Percentiles rank a stretch among this genome's conserved stretches.
Evolutionary conservation across 2,113 vertebrate genomes (phyloP).

Genomic region (Pipa parva): DNA sequence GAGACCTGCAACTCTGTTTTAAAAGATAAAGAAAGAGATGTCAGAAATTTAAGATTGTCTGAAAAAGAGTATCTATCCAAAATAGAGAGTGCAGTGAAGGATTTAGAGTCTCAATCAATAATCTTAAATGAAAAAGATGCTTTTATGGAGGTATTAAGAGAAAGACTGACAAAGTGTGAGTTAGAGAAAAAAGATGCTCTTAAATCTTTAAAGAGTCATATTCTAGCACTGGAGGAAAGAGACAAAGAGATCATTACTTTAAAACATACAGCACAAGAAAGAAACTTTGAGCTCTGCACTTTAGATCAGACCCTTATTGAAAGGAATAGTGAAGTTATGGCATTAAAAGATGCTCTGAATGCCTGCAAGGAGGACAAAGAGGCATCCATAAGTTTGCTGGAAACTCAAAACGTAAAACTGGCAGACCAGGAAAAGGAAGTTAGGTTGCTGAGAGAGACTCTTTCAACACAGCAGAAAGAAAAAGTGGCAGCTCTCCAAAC

Average conservation of each 20-base stretch:
- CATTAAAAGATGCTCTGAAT: slow-evolving; percentile 3
- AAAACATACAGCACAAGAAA: background rate
- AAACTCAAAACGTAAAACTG: background rate
- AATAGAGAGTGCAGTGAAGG: slow-evolving; percentile 36
- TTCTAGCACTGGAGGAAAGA: slow-evolving; percentile 33
- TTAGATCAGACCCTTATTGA: background rate
- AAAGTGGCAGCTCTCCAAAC: background rate
- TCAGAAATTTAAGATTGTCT: slow-evolving; percentile 41
- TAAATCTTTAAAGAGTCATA: slow-evolving; percentile 42
- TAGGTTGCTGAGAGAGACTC: background rate
- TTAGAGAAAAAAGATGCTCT: slow-evolving; percentile 39
- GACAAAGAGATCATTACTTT: background rate
- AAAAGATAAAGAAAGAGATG: slow-evolving; percentile 42
- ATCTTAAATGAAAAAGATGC: slow-evolving; percentile 46
- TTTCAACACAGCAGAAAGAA: slow-evolving; percentile 2
- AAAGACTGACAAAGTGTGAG: slow-evolving; percentile 49
- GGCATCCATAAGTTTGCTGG: background rate
- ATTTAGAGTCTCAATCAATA: slow-evolving; percentile 46
- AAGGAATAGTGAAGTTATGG: background rate
- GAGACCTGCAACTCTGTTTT: slow-evolving; percentile 4
- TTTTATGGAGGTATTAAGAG: slow-evolving; percentile 49
- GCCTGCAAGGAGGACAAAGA: slow-evolving; percentile 1
- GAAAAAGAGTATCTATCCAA: slow-evolving; percentile 45
- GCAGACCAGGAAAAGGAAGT: background rate
- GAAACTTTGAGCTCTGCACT: background rate